These are phyloP conservation scores for Wiebesia pumilae DNA, from an alignment of 1,140 invertebrate genomes.

Conservation along the genomic window DNA sequence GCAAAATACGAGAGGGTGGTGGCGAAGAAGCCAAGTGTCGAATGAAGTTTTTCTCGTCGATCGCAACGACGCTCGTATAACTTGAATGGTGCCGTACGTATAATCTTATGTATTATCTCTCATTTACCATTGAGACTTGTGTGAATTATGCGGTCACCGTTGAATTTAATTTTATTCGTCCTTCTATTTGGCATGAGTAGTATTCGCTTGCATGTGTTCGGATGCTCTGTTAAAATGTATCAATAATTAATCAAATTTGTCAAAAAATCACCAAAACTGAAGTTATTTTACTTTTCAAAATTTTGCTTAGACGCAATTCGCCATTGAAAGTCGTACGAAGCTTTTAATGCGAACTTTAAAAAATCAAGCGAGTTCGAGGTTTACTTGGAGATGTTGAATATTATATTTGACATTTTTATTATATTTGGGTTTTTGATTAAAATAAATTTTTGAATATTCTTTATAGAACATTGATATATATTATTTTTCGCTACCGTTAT, in stretches of 20 bases:
- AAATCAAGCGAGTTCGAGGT: too few relatives aligned
- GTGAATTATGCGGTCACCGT: not conserved
- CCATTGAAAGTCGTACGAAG: too few relatives aligned
- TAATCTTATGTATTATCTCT: slow-evolving; percentile 26
- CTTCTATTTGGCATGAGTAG: not conserved
- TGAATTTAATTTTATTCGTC: slow-evolving; percentile 15
- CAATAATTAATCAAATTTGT: too few relatives aligned
- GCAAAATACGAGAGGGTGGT: not conserved
- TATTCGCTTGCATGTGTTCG: too few relatives aligned
- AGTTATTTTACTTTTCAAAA: too few relatives aligned
- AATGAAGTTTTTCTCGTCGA: slow-evolving; percentile 37
- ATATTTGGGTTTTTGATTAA: not conserved
- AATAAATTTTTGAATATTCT: not conserved
- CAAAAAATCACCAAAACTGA: too few relatives aligned
- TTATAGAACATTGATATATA: not conserved
- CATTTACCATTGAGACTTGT: slow-evolving; percentile 37
- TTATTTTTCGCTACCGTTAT: not conserved
- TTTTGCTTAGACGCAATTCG: too few relatives aligned
- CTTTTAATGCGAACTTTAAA: too few relatives aligned
- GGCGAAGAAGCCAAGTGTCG: not conserved
- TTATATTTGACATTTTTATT: not conserved
- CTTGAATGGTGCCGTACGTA: not conserved
- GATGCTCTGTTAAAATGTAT: too few relatives aligned
- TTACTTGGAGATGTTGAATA: too few relatives aligned
- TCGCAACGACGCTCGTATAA: too few relatives aligned